phyloP scores from a whole-genome alignment of 2,797 vertebrate species.

The Antennarius maculatus region DNA sequence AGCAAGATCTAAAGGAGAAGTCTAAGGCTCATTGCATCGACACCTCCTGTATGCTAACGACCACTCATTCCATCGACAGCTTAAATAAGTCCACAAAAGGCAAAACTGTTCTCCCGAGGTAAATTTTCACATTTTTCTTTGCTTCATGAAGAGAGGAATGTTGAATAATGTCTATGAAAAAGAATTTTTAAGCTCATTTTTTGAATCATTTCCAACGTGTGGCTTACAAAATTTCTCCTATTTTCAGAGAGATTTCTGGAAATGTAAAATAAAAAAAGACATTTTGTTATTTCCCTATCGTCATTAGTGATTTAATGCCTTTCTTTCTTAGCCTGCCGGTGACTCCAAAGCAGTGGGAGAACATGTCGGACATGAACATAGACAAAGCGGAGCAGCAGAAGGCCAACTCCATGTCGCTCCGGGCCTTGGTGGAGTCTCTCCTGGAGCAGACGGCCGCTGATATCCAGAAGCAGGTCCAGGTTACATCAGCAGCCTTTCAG shows the following conservation, averaged over 20 bases:
- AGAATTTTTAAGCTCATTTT: background rate
- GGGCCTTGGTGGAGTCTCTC: slow-evolving; percentile 83
- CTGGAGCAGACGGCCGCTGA: slow-evolving; percentile 85
- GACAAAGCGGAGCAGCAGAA: slow-evolving; percentile 88
- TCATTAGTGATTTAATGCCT: background rate
- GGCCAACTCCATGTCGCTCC: slow-evolving; percentile 82
- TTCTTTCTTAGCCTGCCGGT: slow-evolving; percentile 69
- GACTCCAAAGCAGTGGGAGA: slow-evolving; percentile 86
- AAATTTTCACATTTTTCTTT: background rate
- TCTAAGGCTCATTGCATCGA: slow-evolving; percentile 86
- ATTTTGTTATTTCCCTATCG: background rate
- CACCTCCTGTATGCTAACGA: slow-evolving; percentile 84
- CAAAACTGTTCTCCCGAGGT: slow-evolving; percentile 45
- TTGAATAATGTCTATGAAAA: background rate
- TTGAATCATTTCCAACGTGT: background rate
- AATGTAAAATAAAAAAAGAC: background rate
- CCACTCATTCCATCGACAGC: slow-evolving; percentile 74
- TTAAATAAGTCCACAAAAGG: slow-evolving; percentile 42
- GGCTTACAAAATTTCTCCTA: background rate
- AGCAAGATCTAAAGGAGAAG: slow-evolving; percentile 90
- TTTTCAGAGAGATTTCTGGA: background rate
- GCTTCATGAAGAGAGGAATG: background rate
- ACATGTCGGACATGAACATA: slow-evolving; percentile 85
- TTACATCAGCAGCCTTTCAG: slow-evolving; percentile 77
- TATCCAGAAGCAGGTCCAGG: slow-evolving; percentile 79